Evolutionary conservation across 1,140 invertebrate genomes (phyloP), one percentile per base, ranked within the genome.

Genomic region (Drosophila parabipectinata): DNA sequence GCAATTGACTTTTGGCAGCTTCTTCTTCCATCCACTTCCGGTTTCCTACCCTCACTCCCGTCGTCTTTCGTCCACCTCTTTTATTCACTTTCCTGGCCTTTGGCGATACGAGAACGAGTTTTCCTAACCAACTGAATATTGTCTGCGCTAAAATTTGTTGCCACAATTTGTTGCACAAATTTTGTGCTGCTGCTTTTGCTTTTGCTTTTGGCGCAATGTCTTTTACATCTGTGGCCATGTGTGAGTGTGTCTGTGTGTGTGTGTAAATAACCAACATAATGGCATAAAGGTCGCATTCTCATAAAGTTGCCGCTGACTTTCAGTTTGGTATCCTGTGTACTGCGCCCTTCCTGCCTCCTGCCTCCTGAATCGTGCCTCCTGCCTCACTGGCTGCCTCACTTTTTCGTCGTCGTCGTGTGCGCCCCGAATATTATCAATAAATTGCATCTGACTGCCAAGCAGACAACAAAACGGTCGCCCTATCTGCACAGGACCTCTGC

Each of bases 361-460:
- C 9, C 7, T 12, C 34, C 12, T 37, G 18, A 18, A 1, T 18
- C 18, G 18, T 18, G 34, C 34, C 34, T 10, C 5, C 41, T 21
- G 21, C 21, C 21, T 21, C 21, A 21, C 21, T 21, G 21, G 21
- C 8, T 18, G 39, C n/a, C 41, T 14, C 41, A 18, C 41, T 12
- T 4, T 6, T 18, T 44, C 41, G 34, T 37, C 41, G 34, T 37
- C 39, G 21, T 21, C 21, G n/a, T 18, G 44, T 15, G 44, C 51
- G 54, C 44, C 57, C 37, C 61, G 64, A 45, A 77, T 71, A 87
- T 87, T 87, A 87, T 87, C 82, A 87, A 87, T 87, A 87, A 87
- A 87, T 87, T 87, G 82, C 82, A 87, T 87, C 82, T 87, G 83
- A 87, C 82, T 81, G 69, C 59, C 64, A 50, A 72, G 62, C 71